phyloP scores from a whole-genome alignment of 2,888 invertebrate species.

The Calameuta filiformis region DNA sequence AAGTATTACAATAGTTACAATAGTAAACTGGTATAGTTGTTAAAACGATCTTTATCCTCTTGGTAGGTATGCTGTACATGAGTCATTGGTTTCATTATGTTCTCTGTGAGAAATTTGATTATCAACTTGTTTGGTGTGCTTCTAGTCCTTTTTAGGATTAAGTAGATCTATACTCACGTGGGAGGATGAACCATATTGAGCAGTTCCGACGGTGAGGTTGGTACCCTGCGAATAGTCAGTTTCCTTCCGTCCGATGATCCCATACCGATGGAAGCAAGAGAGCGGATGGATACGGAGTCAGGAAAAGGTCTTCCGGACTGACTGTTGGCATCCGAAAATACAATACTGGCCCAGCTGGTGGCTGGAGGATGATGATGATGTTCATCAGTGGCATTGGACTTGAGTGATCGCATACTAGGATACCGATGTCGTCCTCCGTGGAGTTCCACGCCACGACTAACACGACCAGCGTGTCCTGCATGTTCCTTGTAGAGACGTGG shows the following conservation, averaged over 20 bases:
- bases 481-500: slow-evolving; percentile 27
- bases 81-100: too few relatives aligned
- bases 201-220: slow-evolving; percentile 86
- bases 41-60: neutral
- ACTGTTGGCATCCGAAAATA: slow-evolving; percentile 74
- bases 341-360: slow-evolving; percentile 65
- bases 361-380: slow-evolving; percentile 43
- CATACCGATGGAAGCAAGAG: slow-evolving; percentile 87
- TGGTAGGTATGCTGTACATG: neutral
- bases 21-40: neutral
- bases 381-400: slow-evolving; percentile 43
- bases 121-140: too few relatives aligned
- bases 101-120: too few relatives aligned
- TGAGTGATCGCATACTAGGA: slow-evolving; percentile 55
- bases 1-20: neutral
- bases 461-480: slow-evolving; percentile 29
- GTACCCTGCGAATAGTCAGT: slow-evolving; percentile 85
- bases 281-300: slow-evolving; percentile 81
- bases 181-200: slow-evolving; percentile 88
- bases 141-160: neutral
- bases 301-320: slow-evolving; percentile 66
- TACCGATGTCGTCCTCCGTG: slow-evolving; percentile 42
- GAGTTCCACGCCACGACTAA: slow-evolving; percentile 25
- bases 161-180: slow-evolving; percentile 73
- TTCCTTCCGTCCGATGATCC: slow-evolving; percentile 89